Base-by-base conservation (phyloP, 1,140 invertebrate genomes). In the Cheumatopsyche charites region DNA sequence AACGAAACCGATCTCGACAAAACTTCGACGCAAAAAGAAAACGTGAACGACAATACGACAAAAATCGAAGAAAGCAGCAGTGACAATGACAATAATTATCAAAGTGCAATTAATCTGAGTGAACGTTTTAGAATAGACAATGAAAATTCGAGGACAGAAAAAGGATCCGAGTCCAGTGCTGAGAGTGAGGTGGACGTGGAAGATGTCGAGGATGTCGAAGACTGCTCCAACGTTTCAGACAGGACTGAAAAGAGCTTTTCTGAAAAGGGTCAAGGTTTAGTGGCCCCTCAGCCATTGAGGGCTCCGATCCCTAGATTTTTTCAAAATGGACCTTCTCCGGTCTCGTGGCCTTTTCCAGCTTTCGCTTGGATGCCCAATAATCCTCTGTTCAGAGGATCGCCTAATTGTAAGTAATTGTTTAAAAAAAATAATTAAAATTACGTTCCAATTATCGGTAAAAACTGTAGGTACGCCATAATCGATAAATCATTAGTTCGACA, bases 291-390 rank as follows among this genome's bases (percentile, higher is more conserved):
- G 77, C 80, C 82, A 36, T 55, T 84, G 69, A 23, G 62, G 21
- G 42, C 70, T 7, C 49, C 70, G n/a, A 68, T 84, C 70, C 82
- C 82, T 58, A 73, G 82, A 21, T 72, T 84, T 67, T 83, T 83
- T 70, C 82, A 82, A 62, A 81, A 80, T 0, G 82, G 75, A 0
- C 76, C 79, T 65, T 79, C 81, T 68, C 75, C 78, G 25, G 77
- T 79, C 7, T 73, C 81, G 0, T 84, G 82, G 82, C 82, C 82
- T 0, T 84, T 84, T 63, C 81, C 81, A 1, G 80, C 81, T 0
- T 84, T 84, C 49, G 79, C 81, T 0, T 84, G 82, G 82, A 83
- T 84, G 81, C 79, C 82, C 11, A 81, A 80, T 0, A 84, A 83
- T 61, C 81, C 79, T 0, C 80, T 83, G 79, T 84, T 83, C 72